phyloP scores from a whole-genome alignment of 2,888 invertebrate species.

The Cheilosia scutellata region DNA sequence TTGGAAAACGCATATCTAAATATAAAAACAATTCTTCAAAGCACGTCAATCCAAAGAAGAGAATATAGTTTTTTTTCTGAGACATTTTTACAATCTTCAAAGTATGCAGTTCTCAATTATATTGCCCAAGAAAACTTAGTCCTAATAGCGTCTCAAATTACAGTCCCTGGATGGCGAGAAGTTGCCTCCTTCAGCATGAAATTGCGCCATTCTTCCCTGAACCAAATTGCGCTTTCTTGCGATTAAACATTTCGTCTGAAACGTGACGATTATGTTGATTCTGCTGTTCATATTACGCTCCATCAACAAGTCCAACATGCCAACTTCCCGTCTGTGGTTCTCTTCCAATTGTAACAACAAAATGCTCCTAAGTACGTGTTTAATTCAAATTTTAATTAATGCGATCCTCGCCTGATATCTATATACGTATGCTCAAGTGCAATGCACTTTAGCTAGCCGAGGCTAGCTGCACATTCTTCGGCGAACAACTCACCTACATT shows the following conservation, averaged over 20 bases:
- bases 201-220: background rate
- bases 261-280: conserved; percentile 42
- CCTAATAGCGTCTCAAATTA: too few species aligned
- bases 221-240: conserved; percentile 23
- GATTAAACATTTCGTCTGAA: conserved; percentile 2
- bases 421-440: conserved; percentile 9
- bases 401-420: background rate
- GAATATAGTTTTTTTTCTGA: too few species aligned
- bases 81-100: too few species aligned
- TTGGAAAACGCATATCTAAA: too few species aligned
- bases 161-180: too few species aligned
- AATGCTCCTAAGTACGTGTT: conserved; percentile 33
- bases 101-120: too few species aligned
- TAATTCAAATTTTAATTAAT: conserved; percentile 40
- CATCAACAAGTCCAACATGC: conserved; percentile 49
- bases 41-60: too few species aligned
- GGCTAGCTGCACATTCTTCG: conserved; percentile 1
- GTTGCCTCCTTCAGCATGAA: too few species aligned
- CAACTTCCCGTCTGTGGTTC: conserved; percentile 37
- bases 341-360: conserved; percentile 22
- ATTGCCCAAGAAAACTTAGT: too few species aligned
- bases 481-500: conserved; percentile 40
- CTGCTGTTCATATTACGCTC: conserved; percentile 4
- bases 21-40: too few species aligned
- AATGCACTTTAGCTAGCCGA: conserved; percentile 22